Conservation (phyloP, 2,888 invertebrate species). For the Diaperis boleti region DNA sequence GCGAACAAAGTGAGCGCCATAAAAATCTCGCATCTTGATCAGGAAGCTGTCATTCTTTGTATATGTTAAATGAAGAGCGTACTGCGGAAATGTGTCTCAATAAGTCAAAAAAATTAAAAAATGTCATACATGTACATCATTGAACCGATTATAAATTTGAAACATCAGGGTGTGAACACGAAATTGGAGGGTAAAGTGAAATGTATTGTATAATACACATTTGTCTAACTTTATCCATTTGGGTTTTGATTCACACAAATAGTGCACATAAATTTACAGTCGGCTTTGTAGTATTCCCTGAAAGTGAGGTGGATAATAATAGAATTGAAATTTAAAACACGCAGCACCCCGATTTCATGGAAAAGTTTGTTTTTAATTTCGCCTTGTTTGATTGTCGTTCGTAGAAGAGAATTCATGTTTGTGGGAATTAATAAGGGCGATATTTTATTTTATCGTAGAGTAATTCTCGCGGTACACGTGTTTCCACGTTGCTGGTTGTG, state of each 20-base stretch:
- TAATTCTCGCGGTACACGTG: constrained; percentile 1
- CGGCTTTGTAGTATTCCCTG: constrained; percentile 40
- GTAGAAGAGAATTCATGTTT: constrained; percentile 29
- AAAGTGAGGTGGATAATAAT: constrained; percentile 47
- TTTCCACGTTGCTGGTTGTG: constrained; percentile 15
- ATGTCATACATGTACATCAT: constrained; percentile 52
- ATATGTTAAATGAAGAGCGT: not conserved
- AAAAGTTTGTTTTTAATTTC: constrained; percentile 34
- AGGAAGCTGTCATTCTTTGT: not conserved
- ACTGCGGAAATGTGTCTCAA: not conserved
- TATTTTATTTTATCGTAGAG: constrained; percentile 28
- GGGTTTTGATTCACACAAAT: constrained; percentile 47
- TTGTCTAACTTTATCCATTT: constrained; percentile 48
- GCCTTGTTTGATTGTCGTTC: constrained; percentile 31
- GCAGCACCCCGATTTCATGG: constrained; percentile 33
- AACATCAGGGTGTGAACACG: constrained; percentile 46
- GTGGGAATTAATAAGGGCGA: constrained; percentile 15
- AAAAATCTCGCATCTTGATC: not conserved
- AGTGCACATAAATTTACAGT: constrained; percentile 45
- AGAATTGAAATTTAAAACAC: constrained; percentile 46
- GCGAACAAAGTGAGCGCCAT: not conserved
- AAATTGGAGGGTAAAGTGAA: constrained; percentile 51
- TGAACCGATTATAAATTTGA: constrained; percentile 51
- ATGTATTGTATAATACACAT: constrained; percentile 52
- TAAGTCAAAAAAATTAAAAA: constrained; percentile 44